Evolutionary conservation across 92 coral and sea anemone genomes (phyloP), one percentile per base, ranked within the genome.

Genomic region (Paramuricea clavata): DNA sequence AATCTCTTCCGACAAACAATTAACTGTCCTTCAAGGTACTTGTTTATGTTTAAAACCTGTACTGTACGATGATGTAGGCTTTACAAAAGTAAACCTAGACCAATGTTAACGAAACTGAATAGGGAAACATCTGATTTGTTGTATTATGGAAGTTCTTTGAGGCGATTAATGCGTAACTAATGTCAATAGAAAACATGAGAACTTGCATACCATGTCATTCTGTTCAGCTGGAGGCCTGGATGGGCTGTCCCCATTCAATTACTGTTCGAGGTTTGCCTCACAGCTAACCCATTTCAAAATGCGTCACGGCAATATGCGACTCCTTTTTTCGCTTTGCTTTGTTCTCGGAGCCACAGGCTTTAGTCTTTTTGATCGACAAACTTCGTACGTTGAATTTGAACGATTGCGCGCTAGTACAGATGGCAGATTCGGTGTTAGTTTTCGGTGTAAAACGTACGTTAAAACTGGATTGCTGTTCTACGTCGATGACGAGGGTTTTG

Each of bases 391-490:
- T 16, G 54, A 79, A 61, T 79, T 79, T 25, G 49, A 79, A 17
- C 72, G 88, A 8, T 86, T 92, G 92, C 89, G 81, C 69, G 86
- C 83, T 15, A 60, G 74, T 26, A 43, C 77, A 50, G 90, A 92
- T 52, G 94, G 93, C 54, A 87, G 92, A 35, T 69, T 89, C 2
- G 62, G 86, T 56, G 84, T 79, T 16, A 61, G 84, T 60, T 57
- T 95, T 30, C 92, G 92, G 82, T 95, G 94, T 74, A 94, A 92
- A 81, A 95, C 98, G 16, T 77, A 82, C 47, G 90, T 85, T 65
- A 61, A 72, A 54, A 49, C 90, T 69, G 98, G 98, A 19, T 80
- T 95, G 98, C 83, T 95, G 71, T 70, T 94, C 69, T 95, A 95
- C 57, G 87, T 93, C 77, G 97, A 94, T 49, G 95, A 92, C 50